These are phyloP conservation scores for Nycteola revayana DNA, from an alignment of 2,888 invertebrate genomes.

Conservation along the genomic window DNA sequence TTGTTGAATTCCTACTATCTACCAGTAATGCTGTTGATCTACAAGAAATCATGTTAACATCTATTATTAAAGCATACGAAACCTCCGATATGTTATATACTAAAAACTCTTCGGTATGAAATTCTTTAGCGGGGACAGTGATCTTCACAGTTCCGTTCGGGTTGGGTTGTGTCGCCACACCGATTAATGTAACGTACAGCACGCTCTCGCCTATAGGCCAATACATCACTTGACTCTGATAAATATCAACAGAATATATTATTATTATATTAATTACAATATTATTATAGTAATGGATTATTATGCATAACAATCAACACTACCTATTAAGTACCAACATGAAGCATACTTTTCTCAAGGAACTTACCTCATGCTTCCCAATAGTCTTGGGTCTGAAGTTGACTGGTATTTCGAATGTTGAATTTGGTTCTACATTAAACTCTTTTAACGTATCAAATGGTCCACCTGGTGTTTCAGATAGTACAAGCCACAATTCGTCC, in stretches of 20 bases:
- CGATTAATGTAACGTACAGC: conserved; percentile 53
- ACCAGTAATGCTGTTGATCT: too few relatives aligned
- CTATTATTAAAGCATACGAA: too few relatives aligned
- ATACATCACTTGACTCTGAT: conserved; percentile 62
- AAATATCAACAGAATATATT: too few relatives aligned
- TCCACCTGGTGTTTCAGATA: conserved; percentile 61
- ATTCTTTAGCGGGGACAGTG: conserved; percentile 55
- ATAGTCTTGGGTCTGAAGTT: conserved; percentile 65
- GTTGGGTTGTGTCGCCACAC: conserved; percentile 54
- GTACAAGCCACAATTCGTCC: conserved; percentile 65
- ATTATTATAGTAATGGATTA: too few relatives aligned
- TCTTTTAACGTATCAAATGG: conserved; percentile 66
- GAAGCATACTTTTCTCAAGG: too few relatives aligned
- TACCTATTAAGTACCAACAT: too few relatives aligned
- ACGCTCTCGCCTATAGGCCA: conserved; percentile 70
- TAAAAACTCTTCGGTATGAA: conserved; percentile 49
- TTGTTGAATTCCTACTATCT: too few relatives aligned
- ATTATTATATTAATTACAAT: too few relatives aligned
- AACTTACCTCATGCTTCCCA: conserved; percentile 64
- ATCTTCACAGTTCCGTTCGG: conserved; percentile 57
- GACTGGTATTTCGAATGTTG: conserved; percentile 61
- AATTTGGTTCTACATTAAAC: conserved; percentile 64
- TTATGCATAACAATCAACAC: too few relatives aligned
- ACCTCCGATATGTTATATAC: conserved; percentile 73
- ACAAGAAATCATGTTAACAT: too few relatives aligned